Evolutionary conservation across 2,113 vertebrate genomes (phyloP).

Genomic region (Vanacampus margaritifer): DNA sequence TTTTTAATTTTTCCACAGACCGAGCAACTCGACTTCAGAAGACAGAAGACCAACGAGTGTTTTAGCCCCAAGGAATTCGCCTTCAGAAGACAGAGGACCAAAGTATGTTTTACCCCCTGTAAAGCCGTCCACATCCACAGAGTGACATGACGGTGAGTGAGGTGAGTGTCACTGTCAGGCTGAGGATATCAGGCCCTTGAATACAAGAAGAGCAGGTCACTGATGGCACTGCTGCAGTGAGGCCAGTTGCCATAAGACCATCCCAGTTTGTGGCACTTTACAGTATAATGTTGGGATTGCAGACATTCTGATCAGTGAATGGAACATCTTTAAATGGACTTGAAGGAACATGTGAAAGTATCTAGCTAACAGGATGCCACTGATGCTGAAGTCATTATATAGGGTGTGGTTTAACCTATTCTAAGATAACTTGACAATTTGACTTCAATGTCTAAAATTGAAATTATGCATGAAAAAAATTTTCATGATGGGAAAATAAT

Average conservation of each 20-base stretch:
- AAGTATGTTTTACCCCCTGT: slow-evolving; percentile 4
- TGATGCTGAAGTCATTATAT: background rate
- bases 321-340: background rate
- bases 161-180: slow-evolving; percentile 4
- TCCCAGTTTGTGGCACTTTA: slow-evolving; percentile 20
- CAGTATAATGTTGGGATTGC: background rate
- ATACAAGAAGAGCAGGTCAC: background rate
- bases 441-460: background rate
- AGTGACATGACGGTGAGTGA: background rate
- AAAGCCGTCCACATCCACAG: slow-evolving; percentile 9
- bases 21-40: background rate
- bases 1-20: slow-evolving; percentile 19
- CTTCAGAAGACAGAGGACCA: background rate
- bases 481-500: background rate
- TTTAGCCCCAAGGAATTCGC: background rate
- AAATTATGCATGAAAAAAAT: background rate
- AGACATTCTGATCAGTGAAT: background rate
- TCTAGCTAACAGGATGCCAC: background rate
- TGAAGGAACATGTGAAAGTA: background rate
- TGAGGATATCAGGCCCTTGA: background rate
- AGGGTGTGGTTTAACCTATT: background rate
- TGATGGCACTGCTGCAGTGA: background rate
- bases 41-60: background rate
- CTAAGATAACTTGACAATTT: background rate
- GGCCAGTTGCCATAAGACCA: background rate